Evolutionary conservation across 2,113 vertebrate species (phyloP), one percentile per base, ranked within the genome.

Genomic region (Leptocoma aspasia): DNA sequence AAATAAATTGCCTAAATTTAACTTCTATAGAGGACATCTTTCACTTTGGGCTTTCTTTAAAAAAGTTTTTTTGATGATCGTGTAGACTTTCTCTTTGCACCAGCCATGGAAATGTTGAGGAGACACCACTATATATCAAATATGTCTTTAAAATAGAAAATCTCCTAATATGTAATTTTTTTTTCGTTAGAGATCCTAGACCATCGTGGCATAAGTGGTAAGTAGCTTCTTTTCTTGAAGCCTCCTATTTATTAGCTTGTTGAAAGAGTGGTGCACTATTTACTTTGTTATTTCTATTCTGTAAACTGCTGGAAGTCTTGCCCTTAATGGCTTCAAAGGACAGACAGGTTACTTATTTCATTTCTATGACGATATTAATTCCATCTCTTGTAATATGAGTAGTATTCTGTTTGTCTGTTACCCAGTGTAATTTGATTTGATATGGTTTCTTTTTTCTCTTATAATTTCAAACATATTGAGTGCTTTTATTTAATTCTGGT

Each of bases 131-230:
- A 23, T 15, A 61, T 3, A 37, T 42, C 14, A 64, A 39, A 11
- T 71, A 59, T 23, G 10, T 35, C 7, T 47, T 94, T 33, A 56
- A 85, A 92, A 50, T 15, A 56, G 28, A 71, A 87, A 61, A 63
- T 37, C 9, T 88, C 3, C 7, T 44, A 50, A 11, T 18, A 4
- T 35, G 20, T 26, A 9, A 14, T 11, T 7, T 18, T 49, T 57
- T 56, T 56, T 35, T 63, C 56, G 5, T 80, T 56, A 42, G 10
- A 69, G 2, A 26, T 73, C 28, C 37, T 73, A 33, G 45, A 76
- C 9, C 26, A 59, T 30, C 0, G 1, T 27, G 15, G 4, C 22
- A 79, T n/a, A 56, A 13, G 23, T 31, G 3, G 4, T 33, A n/a
- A 57, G 14, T 31, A 60, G 52, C 13, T 6, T 60, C 9, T 65